A percentile compares a stretch with the other conserved stretches of the same genome.
These are phyloP conservation scores for Xenopus petersii DNA, from an alignment of 2,797 vertebrate species.

Conservation along the genomic window DNA sequence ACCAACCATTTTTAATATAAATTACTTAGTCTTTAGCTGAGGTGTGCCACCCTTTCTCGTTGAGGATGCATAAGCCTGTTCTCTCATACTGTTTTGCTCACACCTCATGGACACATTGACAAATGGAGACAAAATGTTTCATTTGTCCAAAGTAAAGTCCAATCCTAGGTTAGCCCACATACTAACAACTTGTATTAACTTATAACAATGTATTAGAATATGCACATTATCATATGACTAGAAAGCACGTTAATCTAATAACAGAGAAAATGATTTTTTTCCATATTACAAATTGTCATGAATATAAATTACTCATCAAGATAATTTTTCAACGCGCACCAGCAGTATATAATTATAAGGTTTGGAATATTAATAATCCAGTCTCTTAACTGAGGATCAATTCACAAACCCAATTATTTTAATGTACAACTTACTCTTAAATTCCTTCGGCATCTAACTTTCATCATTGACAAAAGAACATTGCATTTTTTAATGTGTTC, in stretches of 20 bases:
- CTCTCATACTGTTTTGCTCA: no score
- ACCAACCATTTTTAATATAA: no score
- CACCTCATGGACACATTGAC: no score
- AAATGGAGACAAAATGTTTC: no score
- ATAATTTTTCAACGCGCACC: neutral
- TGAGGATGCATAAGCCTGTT: no score
- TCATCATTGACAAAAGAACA: no score
- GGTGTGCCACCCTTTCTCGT: no score
- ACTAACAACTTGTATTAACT: no score
- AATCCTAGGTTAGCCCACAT: no score
- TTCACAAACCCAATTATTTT: neutral
- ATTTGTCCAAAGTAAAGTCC: no score
- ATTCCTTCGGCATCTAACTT: neutral
- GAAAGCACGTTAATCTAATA: neutral
- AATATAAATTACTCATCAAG: slow-evolving; percentile 10
- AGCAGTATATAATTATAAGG: neutral
- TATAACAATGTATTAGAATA: neutral
- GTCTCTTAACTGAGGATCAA: neutral
- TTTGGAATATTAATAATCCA: neutral
- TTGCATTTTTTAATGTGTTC: no score
- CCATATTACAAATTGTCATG: neutral
- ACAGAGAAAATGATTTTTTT: neutral
- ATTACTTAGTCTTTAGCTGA: no score
- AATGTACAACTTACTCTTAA: neutral
- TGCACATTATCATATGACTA: neutral